Evolutionary conservation across 2,888 invertebrate species (phyloP).

Genomic region (Alentia gelatinosa): DNA sequence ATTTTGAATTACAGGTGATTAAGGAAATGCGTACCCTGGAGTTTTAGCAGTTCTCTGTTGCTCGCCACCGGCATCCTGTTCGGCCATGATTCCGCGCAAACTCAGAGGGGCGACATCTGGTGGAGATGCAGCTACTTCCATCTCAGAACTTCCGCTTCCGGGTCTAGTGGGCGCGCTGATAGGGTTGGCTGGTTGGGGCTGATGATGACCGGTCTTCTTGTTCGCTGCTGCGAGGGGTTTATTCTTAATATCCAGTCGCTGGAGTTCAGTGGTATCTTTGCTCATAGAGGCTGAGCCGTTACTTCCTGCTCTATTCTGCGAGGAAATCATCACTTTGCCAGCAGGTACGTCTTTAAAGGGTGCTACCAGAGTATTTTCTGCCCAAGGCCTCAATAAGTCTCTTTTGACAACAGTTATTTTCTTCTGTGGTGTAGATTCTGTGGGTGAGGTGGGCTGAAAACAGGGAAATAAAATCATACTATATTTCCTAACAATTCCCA

Average conservation of each 20-base stretch:
- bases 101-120: constrained; percentile 41
- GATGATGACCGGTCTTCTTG: background rate
- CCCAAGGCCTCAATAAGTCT: background rate
- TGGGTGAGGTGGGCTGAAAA: background rate
- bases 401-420: background rate
- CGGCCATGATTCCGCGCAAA: constrained; percentile 61
- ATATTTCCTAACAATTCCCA: background rate
- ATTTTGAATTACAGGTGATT: too few species aligned
- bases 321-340: background rate
- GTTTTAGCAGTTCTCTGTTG: background rate
- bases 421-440: background rate
- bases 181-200: background rate
- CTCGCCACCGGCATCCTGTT: constrained; percentile 22
- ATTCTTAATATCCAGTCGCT: background rate
- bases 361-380: background rate
- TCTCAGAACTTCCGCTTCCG: background rate
- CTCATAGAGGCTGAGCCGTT: background rate
- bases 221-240: background rate
- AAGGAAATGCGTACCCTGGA: background rate
- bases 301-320: background rate
- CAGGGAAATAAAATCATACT: background rate
- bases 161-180: background rate
- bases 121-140: background rate
- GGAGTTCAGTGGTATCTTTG: background rate
- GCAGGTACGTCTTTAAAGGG: background rate